Evolutionary conservation across 2,797 vertebrate species (phyloP), one percentile per base, ranked within the genome.

Genomic region (Huso huso): DNA sequence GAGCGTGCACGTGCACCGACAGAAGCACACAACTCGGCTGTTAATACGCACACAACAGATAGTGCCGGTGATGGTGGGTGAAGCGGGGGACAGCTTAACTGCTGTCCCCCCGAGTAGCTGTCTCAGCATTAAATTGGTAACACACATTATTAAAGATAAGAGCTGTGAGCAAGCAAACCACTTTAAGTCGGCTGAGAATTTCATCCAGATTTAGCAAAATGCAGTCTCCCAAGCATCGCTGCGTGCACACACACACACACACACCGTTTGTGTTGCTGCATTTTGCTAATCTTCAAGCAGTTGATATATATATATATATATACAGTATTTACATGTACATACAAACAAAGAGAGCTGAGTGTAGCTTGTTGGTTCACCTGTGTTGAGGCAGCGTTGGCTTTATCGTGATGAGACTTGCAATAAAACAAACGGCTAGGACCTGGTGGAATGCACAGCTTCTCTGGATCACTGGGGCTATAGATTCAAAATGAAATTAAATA

Each of bases 351-450:
- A 51, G 53, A 67, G 66, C 50, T 57, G 62, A 66, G 8, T 60
- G 53, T 64, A 63, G 55, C 23, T 62, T 57, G 62, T 63, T 23
- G 59, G 62, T 49, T 59, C 62, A 64, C 15, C 53, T 64, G 62
- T 51, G 48, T 23, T 50, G 69, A 13, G 65, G 61, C 53, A 51
- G 65, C 15, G 8, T 48, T 23, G 69, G 65, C 62, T 68, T 65
- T 64, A 55, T 65, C 63, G 18, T 57, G 65, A 51, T 7, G 23
- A 50, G 61, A 49, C 37, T 55, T 55, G n/a, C 52, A 52, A 68
- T 71, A 50, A 64, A 65, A 57, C 23, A 11, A 59, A 69, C 66
- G 62, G 72, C 53, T 64, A 64, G 64, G 62, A 67, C 65, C 73
- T 67, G 69, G 71, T 58, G 49, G 51, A 67, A 62, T 48, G 15